A percentile compares a stretch with the other conserved stretches of the same genome.
Evolutionary conservation across 2,888 invertebrate species (phyloP).

Genomic region (Polymixis flavicincta): DNA sequence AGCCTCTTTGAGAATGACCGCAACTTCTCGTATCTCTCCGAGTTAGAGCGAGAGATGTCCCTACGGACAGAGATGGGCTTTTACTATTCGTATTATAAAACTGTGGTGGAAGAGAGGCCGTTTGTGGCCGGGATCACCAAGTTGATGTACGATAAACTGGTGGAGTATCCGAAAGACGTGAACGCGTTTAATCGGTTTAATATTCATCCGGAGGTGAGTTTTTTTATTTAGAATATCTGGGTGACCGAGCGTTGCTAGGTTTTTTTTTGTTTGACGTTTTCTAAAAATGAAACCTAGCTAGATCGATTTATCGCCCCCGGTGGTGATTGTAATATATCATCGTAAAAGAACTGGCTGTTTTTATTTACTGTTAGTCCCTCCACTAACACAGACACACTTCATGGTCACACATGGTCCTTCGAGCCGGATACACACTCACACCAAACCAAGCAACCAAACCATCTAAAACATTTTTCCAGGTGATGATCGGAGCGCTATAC

Average conservation of each 20-base stretch:
- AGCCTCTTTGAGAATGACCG: slow-evolving; percentile 95
- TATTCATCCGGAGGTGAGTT: slow-evolving; percentile 95
- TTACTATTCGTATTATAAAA: slow-evolving; percentile 97
- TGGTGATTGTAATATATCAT: no score
- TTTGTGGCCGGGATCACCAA: slow-evolving; percentile 91
- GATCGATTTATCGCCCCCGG: no score
- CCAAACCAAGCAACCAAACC: no score
- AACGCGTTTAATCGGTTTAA: slow-evolving; percentile 96
- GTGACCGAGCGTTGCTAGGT: no score
- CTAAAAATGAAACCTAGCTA: no score
- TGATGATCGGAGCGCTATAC: slow-evolving; percentile 81
- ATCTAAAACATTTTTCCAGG: slow-evolving; percentile 69
- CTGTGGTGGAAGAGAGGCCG: slow-evolving; percentile 92
- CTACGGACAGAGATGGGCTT: slow-evolving; percentile 97
- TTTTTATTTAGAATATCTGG: no score
- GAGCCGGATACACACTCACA: no score
- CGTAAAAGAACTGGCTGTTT: no score
- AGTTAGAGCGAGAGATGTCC: slow-evolving; percentile 96
- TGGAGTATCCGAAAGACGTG: slow-evolving; percentile 95
- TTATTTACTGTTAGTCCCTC: no score
- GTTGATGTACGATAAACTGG: slow-evolving; percentile 93
- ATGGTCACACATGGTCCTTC: no score
- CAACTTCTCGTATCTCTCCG: slow-evolving; percentile 95
- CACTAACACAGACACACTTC: no score
- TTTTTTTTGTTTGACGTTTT: no score